phyloP scores from a whole-genome alignment of 2,113 vertebrate species.

The Gobius niger region DNA sequence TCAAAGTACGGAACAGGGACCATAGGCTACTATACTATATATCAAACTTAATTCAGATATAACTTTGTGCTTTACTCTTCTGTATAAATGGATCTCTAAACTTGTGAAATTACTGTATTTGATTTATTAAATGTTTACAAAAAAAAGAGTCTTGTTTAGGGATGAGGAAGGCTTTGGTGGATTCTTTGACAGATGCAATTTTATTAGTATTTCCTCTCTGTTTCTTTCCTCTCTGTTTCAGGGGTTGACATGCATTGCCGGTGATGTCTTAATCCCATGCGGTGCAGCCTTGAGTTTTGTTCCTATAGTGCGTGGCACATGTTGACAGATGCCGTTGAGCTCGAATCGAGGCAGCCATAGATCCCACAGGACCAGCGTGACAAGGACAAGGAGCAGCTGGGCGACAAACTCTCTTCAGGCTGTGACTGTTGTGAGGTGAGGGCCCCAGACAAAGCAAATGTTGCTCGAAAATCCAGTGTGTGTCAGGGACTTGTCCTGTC shows the following conservation, averaged over 20 bases:
- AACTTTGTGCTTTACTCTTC: background rate
- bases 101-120: too few species aligned
- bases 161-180: background rate
- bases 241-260: constrained; percentile 54
- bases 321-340: constrained; percentile 72
- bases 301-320: constrained; percentile 58
- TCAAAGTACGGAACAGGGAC: background rate
- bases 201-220: constrained; percentile 1
- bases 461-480: constrained; percentile 24
- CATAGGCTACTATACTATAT: too few species aligned
- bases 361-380: constrained; percentile 59
- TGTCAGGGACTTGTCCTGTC: constrained; percentile 23
- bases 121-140: too few species aligned
- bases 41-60: background rate
- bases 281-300: constrained; percentile 56
- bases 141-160: background rate
- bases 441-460: constrained; percentile 28
- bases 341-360: constrained; percentile 53
- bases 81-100: too few species aligned
- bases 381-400: constrained; percentile 53
- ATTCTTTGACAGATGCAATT: background rate
- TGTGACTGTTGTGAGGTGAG: constrained; percentile 40
- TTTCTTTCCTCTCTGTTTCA: background rate
- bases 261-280: constrained; percentile 54
- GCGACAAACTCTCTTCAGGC: constrained; percentile 55